Evolutionary conservation across 2,797 vertebrate species (phyloP), one percentile per base, ranked within the genome.

Genomic region (Coregonus ussuriensis): DNA sequence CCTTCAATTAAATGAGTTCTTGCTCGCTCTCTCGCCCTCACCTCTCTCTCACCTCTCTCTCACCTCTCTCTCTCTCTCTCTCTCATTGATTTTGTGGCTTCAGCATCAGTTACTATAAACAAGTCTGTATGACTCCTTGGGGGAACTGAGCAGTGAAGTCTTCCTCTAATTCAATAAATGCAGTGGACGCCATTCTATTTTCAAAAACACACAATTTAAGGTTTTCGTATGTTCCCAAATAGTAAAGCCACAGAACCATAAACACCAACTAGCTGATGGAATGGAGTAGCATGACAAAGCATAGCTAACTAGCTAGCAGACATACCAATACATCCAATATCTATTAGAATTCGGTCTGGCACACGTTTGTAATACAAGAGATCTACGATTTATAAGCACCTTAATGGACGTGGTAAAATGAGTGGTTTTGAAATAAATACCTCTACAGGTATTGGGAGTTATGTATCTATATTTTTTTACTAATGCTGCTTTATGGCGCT

Each of bases 11-110:
- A 54, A 72, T 33, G 18, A 79, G 21, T 51, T 25, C 25, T 6
- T 25, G 9, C n/a, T n/a, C n/a, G n/a, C n/a, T n/a, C n/a, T n/a
- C n/a, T n/a, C n/a, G n/a, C n/a, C n/a, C n/a, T n/a, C n/a, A n/a
- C n/a, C 3, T 79, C 80, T 80, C 75, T 70, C 15, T 81, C 80
- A 78, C 74, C 78, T 77, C 67, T 25, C 25, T 25, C 25, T 25
- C n/a, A n/a, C n/a, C 25, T 70, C 15, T 81, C 80, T 79, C 74
- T 83, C 74, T 82, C 84, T 71, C 78, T 83, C 83, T 77, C 84
- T 84, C 78, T 77, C 67, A 87, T 87, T 81, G 86, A 89, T 89
- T 75, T 72, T 71, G 74, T 54, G 78, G 76, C 81, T 85, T 77
- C 18, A 31, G 83, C 84, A 86, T 79, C 21, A 15, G 75, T 76